Percentiles rank a stretch among this genome's conserved stretches.
Evolutionary conservation across 2,888 invertebrate genomes (phyloP).

Genomic region (Onchidella celtica): DNA sequence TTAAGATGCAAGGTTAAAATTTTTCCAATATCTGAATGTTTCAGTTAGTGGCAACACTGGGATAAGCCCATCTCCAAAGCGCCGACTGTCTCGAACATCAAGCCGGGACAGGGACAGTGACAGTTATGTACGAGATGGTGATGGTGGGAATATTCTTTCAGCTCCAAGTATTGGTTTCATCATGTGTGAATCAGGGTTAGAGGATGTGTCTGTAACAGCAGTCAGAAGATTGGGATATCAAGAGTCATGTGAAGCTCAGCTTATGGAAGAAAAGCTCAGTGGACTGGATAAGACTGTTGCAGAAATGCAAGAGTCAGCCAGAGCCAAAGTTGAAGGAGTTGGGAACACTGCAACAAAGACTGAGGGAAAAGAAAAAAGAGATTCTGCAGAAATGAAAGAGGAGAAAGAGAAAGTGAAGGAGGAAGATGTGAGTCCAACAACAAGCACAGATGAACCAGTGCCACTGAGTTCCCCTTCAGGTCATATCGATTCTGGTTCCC

Average conservation of each 20-base stretch:
- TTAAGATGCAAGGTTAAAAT: background rate
- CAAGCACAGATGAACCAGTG: constrained; percentile 55
- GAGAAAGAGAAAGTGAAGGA: background rate
- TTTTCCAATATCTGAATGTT: background rate
- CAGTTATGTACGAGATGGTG: background rate
- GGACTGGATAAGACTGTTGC: constrained; percentile 55
- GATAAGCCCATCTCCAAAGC: constrained; percentile 51
- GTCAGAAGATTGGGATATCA: constrained; percentile 82
- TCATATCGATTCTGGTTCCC: constrained; percentile 48
- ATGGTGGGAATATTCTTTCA: background rate
- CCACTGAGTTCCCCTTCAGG: constrained; percentile 55
- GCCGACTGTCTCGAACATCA: constrained; percentile 55
- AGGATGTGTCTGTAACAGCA: constrained; percentile 91
- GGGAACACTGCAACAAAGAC: constrained; percentile 43
- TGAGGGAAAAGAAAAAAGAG: background rate
- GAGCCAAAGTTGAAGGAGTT: constrained; percentile 57
- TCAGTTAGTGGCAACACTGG: constrained; percentile 3
- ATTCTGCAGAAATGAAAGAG: constrained; percentile 7
- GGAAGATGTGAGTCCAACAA: constrained; percentile 43
- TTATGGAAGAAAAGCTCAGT: constrained; percentile 64
- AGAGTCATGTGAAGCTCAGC: constrained; percentile 61
- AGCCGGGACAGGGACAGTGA: constrained; percentile 55
- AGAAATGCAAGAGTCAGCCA: constrained; percentile 60
- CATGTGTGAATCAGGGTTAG: constrained; percentile 97
- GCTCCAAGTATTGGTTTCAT: constrained; percentile 85